Base-by-base conservation (phyloP, 1,140 invertebrate species). In the Sminthurinus signatus region DNA sequence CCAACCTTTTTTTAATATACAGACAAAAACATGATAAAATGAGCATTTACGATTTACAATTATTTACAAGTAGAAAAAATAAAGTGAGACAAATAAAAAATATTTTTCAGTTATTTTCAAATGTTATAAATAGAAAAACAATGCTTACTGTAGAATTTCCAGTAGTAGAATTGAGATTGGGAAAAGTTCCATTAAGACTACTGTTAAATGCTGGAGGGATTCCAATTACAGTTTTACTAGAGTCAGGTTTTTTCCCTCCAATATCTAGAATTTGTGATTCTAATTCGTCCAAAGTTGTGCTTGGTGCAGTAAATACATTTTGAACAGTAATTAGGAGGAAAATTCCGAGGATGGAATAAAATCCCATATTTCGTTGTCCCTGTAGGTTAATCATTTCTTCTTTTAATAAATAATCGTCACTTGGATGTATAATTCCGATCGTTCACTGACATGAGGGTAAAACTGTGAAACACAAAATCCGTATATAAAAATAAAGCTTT, bases 241-340 rank as follows among this genome's bases (percentile, higher is more conserved):
- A 25, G 8, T 31, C 27, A 1, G 57, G 8, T 15, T 44, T 32
- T 44, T 15, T 27, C 43, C 42, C 2, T 36, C 28, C 1, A 62
- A 1, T n/a, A n/a, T n/a, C n/a, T n/a, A n/a, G n/a, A n/a, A 62
- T 62, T 55, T 62, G 60, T 27, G 50, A 23, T 55, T 62, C 60
- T 17, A 62, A n/a, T 10, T 62, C 60, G n/a, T 62, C 60, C 23
- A 62, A 54, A 31, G 32, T 36, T 36, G 32, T 36, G 15, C 32
- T 36, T 5, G 32, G 32, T 36, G 32, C 32, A 36, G 5, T 36
- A 15, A 36, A 15, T 5, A 36, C 32, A 36, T 42, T 42, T 12
- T n/a, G 10, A 42, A 10, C 39, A 42, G n/a, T n/a, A 42, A n/a
- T 12, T n/a, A 42, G 10, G 39, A n/a, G 39, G 39, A 42, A 42